Evolutionary conservation across 2,888 invertebrate genomes (phyloP).

Genomic region (Xylota sylvarum): DNA sequence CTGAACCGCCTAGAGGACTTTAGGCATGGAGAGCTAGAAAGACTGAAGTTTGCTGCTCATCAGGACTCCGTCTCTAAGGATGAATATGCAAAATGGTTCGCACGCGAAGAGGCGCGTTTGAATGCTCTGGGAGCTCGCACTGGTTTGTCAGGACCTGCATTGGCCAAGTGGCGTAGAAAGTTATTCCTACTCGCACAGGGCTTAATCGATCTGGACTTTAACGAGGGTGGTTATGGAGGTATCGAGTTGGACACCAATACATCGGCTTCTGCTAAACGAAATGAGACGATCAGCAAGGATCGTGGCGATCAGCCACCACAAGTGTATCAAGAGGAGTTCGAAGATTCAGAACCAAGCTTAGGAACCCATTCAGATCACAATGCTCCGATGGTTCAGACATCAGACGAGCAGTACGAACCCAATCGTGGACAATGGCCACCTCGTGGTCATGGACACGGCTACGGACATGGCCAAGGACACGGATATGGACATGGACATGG

Average conservation of each 20-base stretch:
- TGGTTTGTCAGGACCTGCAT: constrained; percentile 78
- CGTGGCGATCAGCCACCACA: constrained; percentile 85
- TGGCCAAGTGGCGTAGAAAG: constrained; percentile 81
- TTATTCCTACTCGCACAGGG: constrained; percentile 82
- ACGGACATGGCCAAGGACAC: constrained; percentile 6
- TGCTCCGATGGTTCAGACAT: constrained; percentile 45
- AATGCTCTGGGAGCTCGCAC: constrained; percentile 78
- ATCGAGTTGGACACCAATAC: constrained; percentile 76
- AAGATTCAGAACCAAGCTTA: constrained; percentile 82
- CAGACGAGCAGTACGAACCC: constrained; percentile 30
- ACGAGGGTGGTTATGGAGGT: constrained; percentile 78
- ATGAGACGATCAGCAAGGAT: constrained; percentile 81
- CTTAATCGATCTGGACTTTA: constrained; percentile 79
- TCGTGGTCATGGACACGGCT: constrained; percentile 16
- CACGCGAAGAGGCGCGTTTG: constrained; percentile 79
- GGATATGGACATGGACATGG: not conserved
- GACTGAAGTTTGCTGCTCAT: constrained; percentile 80
- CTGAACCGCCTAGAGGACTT: constrained; percentile 82
- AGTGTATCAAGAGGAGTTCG: constrained; percentile 81
- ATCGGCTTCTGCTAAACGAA: constrained; percentile 70
- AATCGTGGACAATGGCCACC: constrained; percentile 5
- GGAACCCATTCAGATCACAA: constrained; percentile 78
- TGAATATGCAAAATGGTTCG: constrained; percentile 79
- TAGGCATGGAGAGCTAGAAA: constrained; percentile 81
- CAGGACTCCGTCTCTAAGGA: constrained; percentile 78